Conservation (phyloP, 2,888 invertebrate species). For the Apantesis nais region DNA sequence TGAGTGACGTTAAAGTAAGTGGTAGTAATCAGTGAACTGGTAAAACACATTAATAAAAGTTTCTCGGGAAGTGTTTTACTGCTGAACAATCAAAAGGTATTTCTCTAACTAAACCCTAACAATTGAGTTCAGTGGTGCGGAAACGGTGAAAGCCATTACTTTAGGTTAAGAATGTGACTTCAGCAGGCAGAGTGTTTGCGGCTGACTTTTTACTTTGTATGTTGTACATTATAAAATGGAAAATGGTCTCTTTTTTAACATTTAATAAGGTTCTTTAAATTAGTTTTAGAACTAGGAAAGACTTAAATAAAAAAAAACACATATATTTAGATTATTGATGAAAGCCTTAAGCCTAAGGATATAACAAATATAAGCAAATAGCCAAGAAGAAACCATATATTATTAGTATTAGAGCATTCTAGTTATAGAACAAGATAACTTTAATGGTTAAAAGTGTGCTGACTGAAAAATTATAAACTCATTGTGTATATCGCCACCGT, state of each 20-base stretch:
- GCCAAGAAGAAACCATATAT: neutral
- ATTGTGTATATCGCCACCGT: constrained; percentile 4
- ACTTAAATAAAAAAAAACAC: neutral
- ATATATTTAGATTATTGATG: neutral
- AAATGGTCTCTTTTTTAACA: neutral
- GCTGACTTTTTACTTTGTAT: neutral
- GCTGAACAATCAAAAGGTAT: constrained; percentile 29
- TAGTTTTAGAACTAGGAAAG: neutral
- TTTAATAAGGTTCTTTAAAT: neutral
- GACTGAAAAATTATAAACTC: constrained; percentile 7
- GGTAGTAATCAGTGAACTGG: neutral
- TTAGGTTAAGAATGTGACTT: constrained; percentile 18
- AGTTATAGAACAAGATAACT: neutral
- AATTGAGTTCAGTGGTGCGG: constrained; percentile 40
- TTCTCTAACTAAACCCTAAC: constrained; percentile 38
- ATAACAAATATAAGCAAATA: too few species aligned
- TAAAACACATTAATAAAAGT: constrained; percentile 12
- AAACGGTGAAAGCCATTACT: constrained; percentile 46
- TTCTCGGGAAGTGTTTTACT: constrained; percentile 10
- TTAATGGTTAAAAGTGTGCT: neutral
- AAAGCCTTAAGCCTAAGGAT: neutral
- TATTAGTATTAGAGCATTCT: neutral
- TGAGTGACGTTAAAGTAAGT: neutral
- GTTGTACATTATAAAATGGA: neutral
- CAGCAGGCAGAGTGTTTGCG: neutral